These are phyloP conservation scores for Ecliptopera silaceata DNA, from an alignment of 2,888 invertebrate genomes.

Conservation along the genomic window DNA sequence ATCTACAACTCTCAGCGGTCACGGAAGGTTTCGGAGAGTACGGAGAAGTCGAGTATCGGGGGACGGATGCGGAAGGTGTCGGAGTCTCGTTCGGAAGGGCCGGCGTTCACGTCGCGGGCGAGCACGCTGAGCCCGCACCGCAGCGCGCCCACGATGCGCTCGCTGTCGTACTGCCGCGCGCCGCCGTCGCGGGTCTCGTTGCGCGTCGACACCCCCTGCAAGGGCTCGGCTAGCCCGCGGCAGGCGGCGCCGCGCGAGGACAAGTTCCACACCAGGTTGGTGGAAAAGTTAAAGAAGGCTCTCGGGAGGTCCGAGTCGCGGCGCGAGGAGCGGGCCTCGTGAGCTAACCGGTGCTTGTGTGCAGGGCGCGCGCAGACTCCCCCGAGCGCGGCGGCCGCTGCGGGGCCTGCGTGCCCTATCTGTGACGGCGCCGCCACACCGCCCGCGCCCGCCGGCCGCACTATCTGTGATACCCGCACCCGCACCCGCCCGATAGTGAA, in stretches of 20 bases:
- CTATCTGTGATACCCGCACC: constrained; percentile 68
- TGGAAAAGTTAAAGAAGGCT: constrained; percentile 90
- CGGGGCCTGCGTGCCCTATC: constrained; percentile 76
- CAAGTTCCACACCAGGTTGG: constrained; percentile 91
- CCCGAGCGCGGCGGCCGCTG: constrained; percentile 73
- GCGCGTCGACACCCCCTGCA: constrained; percentile 86
- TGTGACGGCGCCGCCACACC: constrained; percentile 55
- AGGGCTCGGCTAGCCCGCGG: constrained; percentile 85
- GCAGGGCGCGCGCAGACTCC: constrained; percentile 76
- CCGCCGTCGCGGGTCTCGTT: constrained; percentile 84
- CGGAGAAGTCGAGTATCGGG: constrained; percentile 59
- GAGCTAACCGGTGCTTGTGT: constrained; percentile 80
- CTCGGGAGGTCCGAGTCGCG: constrained; percentile 83
- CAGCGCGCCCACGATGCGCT: constrained; percentile 85
- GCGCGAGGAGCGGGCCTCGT: constrained; percentile 78
- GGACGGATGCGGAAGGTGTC: constrained; percentile 87
- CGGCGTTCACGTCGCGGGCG: constrained; percentile 81
- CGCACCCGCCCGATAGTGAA: constrained; percentile 63
- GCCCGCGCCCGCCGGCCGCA: constrained; percentile 49
- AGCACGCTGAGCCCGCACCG: constrained; percentile 84
- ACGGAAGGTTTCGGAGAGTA: constrained; percentile 89
- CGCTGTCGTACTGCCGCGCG: constrained; percentile 80
- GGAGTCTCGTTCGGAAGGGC: constrained; percentile 89
- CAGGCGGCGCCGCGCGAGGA: constrained; percentile 81
- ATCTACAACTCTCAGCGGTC: constrained; percentile 93